Evolutionary conservation across 2,113 vertebrate species (phyloP), one percentile per base, ranked within the genome.

Genomic region (Indri indri): DNA sequence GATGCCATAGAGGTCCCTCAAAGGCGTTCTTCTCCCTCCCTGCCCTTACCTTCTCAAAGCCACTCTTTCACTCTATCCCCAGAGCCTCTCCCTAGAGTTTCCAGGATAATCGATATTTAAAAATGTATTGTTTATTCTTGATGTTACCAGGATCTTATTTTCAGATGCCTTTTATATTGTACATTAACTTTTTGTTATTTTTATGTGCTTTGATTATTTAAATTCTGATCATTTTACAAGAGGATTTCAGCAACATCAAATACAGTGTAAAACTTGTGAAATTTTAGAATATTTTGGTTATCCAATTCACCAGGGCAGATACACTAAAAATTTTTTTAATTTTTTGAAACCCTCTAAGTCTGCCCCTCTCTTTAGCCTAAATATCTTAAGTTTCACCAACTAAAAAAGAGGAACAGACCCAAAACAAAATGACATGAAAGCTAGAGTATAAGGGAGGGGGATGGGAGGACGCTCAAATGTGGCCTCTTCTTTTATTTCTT

Each of bases 141-240:
- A 61, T 65, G 9, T 71, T 52, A 50, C 50, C 65, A n/a, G 30
- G 5, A 13, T 79, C 45, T 95, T 50, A 76, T 63, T 88, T 94
- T 90, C 80, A 70, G 63, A 45, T 71, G 52, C 6, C 42, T 95
- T 88, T 71, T 54, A 30, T 77, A 66, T 13, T 81, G 32, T 92
- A 88, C 77, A 52, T 92, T 94, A 95, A 77, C 0, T 3, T 47
- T 84, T 30, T 81, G 16, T 27, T 71, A 20, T 52, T 91, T 79
- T 82, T 45, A n/a, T 85, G 6, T 65, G 52, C 37, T 88, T 95
- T 90, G 23, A 88, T 88, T 65, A 76, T 84, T 80, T 88, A 83
- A 66, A 74, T 63, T 96, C 40, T 65, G 45, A 87, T 27, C 47
- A 66, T 94, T 89, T 91, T 63, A n/a, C 12, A 90, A 59, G n/a